Percentiles rank a stretch among this genome's conserved stretches.
These are phyloP conservation scores for Colinus virginianus DNA, from an alignment of 2,113 vertebrate genomes.

Conservation along the genomic window DNA sequence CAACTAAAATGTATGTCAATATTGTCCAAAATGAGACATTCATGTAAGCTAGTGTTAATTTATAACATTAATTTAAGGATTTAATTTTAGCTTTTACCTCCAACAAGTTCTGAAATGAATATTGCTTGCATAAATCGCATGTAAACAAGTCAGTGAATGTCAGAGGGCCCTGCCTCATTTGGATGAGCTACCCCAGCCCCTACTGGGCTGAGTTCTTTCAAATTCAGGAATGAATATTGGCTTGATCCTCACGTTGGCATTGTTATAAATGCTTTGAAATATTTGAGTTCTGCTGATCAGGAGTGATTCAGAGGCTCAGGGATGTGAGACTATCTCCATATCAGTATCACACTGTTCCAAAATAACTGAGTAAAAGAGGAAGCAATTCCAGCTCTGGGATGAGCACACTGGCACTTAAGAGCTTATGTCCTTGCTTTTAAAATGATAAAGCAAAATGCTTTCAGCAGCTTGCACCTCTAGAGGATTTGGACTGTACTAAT, in stretches of 20 bases:
- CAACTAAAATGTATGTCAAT: background rate
- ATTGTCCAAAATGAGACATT: background rate
- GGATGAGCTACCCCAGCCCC: fast-evolving
- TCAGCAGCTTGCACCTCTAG: background rate
- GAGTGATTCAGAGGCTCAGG: background rate
- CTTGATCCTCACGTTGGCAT: background rate
- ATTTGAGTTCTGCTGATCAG: background rate
- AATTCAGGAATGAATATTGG: background rate
- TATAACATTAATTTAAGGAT: background rate
- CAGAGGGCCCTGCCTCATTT: background rate
- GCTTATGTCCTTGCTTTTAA: background rate
- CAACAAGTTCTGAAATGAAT: background rate
- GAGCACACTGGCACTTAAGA: background rate
- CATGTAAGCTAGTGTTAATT: background rate
- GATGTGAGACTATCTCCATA: background rate
- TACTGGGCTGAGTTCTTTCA: background rate
- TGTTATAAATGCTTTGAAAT: background rate
- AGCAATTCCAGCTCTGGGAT: background rate
- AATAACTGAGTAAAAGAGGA: background rate
- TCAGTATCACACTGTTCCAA: background rate
- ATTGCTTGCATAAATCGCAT: background rate
- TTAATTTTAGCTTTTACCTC: background rate
- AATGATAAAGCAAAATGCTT: background rate
- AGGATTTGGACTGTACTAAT: background rate
- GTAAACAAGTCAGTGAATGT: background rate